Base-by-base conservation (phyloP, 2,888 invertebrate species). In the Drosophila vallismaia region DNA sequence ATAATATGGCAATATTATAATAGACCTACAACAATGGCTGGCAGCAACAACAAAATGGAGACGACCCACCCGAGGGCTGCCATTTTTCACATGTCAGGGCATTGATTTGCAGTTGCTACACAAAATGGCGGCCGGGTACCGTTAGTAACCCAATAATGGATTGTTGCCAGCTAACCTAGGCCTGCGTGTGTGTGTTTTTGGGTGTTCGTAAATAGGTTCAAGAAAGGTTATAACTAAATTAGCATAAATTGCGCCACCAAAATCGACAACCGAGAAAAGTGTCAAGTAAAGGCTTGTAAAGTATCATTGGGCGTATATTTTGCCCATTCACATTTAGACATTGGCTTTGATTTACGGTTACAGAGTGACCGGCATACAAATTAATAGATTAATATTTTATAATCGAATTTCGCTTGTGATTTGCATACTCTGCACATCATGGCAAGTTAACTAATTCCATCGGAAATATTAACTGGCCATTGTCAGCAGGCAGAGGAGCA, bases 31-130 rank as follows among this genome's bases (percentile, higher is more conserved):
- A 81, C 75, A 71, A 58, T 44, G 31, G 31, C 44, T 9, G 10
- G 10, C 8, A 33, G 10, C 50, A 33, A 33, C 45, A 29, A 24
- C 31, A 24, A 2, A 36, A 10, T 8, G 50, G 31, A 31, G 2
- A 9, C 29, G 2, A 9, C 29, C 40, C 53, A 31, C 26, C 24
- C 46, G 14, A 28, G 53, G 53, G 36, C 82, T 73, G 75, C 75
- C 85, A 86, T 83, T 87, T 87, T 87, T 87, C 88, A 87, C 80
- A 83, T 87, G 85, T 77, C 86, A 68, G 75, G 49, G 62, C 82
- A 87, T 83, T 87, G 88, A 83, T 82, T 85, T 85, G 77, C 82
- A 85, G 82, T 83, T 86, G 82, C 84, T 84, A 84, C 82, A 78
- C 87, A 81, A 82, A 86, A 82, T 86, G 74, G 78, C 74, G 79